These are phyloP conservation scores for Drosophila yooni DNA, from an alignment of 2,888 invertebrate species.

Conservation along the genomic window DNA sequence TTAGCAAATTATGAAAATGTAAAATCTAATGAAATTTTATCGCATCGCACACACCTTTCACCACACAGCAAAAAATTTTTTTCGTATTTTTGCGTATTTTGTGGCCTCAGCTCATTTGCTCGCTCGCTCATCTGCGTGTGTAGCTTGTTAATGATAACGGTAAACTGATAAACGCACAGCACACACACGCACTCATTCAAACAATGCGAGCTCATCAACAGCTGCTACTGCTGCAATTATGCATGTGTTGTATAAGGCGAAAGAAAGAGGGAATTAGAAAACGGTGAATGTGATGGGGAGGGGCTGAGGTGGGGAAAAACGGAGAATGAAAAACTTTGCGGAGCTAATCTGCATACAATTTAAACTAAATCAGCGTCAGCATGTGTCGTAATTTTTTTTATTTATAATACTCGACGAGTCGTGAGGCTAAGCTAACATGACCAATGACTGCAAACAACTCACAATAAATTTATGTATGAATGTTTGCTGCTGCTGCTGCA, in stretches of 20 bases:
- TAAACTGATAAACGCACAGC: constrained; percentile 69
- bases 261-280: neutral
- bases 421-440: constrained; percentile 1
- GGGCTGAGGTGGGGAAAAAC: neutral
- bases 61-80: constrained; percentile 47
- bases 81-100: constrained; percentile 41
- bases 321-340: constrained; percentile 7
- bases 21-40: constrained; percentile 74
- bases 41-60: constrained; percentile 71
- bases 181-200: constrained; percentile 23
- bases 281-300: neutral
- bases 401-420: constrained; percentile 32
- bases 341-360: constrained; percentile 44
- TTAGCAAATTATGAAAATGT: constrained; percentile 77
- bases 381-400: constrained; percentile 52
- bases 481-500: neutral
- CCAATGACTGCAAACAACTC: constrained; percentile 31
- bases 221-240: constrained; percentile 37
- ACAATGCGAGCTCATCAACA: constrained; percentile 55
- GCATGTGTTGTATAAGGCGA: constrained; percentile 15
- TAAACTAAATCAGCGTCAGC: constrained; percentile 50
- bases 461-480: constrained; percentile 34
- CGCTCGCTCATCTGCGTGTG: constrained; percentile 62
- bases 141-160: constrained; percentile 76
- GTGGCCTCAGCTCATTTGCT: constrained; percentile 12